A percentile compares a stretch with the other conserved stretches of the same genome.
phyloP scores from a whole-genome alignment of 2,113 vertebrate genomes.

The Laticauda colubrina region DNA sequence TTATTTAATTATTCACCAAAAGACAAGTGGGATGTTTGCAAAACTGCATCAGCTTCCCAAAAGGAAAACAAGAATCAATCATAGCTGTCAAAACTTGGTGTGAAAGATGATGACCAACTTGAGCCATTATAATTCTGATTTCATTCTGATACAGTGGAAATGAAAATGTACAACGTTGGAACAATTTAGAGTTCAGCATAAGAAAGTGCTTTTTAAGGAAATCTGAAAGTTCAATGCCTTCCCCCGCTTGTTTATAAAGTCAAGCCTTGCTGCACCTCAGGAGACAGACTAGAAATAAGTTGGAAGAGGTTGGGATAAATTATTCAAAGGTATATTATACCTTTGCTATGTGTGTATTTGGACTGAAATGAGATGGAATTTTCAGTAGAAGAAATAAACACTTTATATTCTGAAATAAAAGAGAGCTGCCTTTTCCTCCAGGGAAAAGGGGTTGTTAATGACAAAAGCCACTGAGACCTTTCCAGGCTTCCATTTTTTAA shows the following conservation, averaged over 20 bases:
- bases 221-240: slow-evolving; percentile 1
- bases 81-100: background rate
- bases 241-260: background rate
- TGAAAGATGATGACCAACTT: background rate
- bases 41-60: slow-evolving; percentile 19
- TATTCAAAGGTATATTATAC: slow-evolving; percentile 19
- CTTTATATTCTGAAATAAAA: background rate
- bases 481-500: slow-evolving; percentile 27
- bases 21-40: background rate
- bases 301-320: slow-evolving; percentile 1
- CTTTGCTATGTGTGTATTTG: background rate
- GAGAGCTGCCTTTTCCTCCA: background rate
- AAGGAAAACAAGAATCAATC: background rate
- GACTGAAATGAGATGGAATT: background rate
- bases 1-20: background rate
- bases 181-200: fast-evolving
- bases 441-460: background rate
- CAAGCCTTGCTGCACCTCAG: background rate
- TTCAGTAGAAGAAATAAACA: slow-evolving; percentile 4
- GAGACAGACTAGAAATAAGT: slow-evolving; percentile 15
- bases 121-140: background rate
- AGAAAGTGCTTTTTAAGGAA: background rate
- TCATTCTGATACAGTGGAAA: fast-evolving
- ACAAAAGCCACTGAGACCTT: background rate
- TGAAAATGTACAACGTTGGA: background rate